Evolutionary conservation across 1,140 invertebrate species (phyloP), one percentile per base, ranked within the genome.

Genomic region (Meloidogyne exigua): DNA sequence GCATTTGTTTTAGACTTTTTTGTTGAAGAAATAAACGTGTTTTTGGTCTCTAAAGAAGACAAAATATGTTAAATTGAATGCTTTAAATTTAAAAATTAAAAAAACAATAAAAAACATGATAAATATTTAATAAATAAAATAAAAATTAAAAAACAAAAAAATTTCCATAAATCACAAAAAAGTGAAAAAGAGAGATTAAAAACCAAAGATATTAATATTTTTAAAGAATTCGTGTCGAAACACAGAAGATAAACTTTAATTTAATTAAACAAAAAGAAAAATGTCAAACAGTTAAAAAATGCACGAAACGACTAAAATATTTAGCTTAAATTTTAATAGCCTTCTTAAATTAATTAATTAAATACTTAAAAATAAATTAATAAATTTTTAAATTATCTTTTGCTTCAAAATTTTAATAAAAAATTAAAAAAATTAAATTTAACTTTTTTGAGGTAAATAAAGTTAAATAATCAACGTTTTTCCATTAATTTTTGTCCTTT

Each of bases 21-120:
- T 26, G 23, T 0, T 36, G 13, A 15, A 62, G 39, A 23, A 36
- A 76, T 44, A 76, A 21, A 28, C 65, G 62, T 4, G 23, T 62
- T 65, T 64, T 65, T 2, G 39, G 57, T 26, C 57, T 65, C 57
- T 73, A 64, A 64, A 72, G n/a, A n/a, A n/a, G n/a, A n/a, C n/a
- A n/a, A n/a, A n/a, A n/a, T n/a, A n/a, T n/a, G n/a, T n/a, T n/a
- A n/a, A n/a, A n/a, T n/a, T n/a, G n/a, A n/a, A n/a, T n/a, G n/a
- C n/a, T n/a, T n/a, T n/a, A n/a, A n/a, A n/a, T n/a, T n/a, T n/a
- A 49, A 18, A 18, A 18, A 18, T 18, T n/a, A 49, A 32, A 32
- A 32, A 32, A 18, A 18, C 44, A 49, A 13, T 2, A 15, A 13
- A 44, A 44, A 44, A 44, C n/a, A n/a, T n/a, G n/a, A n/a, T n/a